A percentile compares a stretch with the other conserved stretches of the same genome.
Conservation (phyloP, 2,888 invertebrate genomes). For the Neria commutata region DNA sequence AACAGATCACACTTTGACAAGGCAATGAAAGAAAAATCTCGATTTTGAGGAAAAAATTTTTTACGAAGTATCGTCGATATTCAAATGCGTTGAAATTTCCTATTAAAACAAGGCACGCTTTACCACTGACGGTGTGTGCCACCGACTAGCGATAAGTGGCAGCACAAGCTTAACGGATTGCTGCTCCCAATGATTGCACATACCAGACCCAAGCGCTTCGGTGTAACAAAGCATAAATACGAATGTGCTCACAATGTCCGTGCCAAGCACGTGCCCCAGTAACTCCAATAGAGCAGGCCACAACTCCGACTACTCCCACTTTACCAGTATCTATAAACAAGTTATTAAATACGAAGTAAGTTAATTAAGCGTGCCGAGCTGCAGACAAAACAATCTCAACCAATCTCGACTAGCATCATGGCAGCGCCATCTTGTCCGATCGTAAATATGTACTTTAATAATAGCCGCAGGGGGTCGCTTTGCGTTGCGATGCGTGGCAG, state of each 20-base stretch:
- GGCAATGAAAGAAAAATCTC: too few relatives aligned
- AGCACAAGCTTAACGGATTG: constrained; percentile 38
- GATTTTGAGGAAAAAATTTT: too few relatives aligned
- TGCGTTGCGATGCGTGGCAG: too few relatives aligned
- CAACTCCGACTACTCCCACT: constrained; percentile 33
- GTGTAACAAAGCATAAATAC: constrained; percentile 8
- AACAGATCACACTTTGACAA: too few relatives aligned
- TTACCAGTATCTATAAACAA: constrained; percentile 28
- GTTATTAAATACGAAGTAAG: constrained; percentile 38
- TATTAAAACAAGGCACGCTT: neutral
- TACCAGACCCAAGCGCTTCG: neutral
- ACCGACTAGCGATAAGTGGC: neutral
- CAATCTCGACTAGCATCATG: too few relatives aligned
- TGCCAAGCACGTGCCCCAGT: constrained; percentile 41
- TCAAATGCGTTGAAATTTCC: too few relatives aligned
- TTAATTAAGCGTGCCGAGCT: constrained; percentile 41
- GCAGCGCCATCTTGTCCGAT: too few relatives aligned
- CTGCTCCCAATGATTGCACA: constrained; percentile 44
- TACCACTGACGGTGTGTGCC: neutral
- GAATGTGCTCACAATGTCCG: neutral
- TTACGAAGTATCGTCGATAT: too few relatives aligned
- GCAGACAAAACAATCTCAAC: constrained; percentile 34
- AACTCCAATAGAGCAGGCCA: constrained; percentile 18
- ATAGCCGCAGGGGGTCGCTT: too few relatives aligned
- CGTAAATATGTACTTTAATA: too few relatives aligned